Conservation (phyloP, 2,113 vertebrate genomes). For the Chiloscyllium plagiosum region DNA sequence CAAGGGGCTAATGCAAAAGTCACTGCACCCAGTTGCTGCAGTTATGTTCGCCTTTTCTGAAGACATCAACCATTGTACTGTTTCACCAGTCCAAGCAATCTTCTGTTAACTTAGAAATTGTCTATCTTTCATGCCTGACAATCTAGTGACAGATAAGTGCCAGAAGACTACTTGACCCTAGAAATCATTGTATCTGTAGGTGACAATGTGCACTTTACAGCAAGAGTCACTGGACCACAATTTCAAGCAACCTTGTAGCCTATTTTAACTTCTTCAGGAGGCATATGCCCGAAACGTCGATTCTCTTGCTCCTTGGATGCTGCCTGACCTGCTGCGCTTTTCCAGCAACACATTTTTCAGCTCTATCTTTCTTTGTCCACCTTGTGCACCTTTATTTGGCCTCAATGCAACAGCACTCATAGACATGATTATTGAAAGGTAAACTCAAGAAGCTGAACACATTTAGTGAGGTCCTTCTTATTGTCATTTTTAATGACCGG, state of each 20-base stretch:
- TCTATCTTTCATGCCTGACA: background rate
- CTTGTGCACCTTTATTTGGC: too few species aligned
- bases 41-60: background rate
- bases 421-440: background rate
- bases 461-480: background rate
- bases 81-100: background rate
- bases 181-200: background rate
- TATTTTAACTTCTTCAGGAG: background rate
- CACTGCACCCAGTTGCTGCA: background rate
- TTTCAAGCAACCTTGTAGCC: background rate
- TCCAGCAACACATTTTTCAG: too few species aligned
- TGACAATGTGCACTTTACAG: background rate
- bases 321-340: too few species aligned
- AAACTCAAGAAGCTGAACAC: background rate
- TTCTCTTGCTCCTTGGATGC: too few species aligned
- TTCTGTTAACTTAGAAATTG: background rate
- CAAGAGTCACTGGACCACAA: background rate
- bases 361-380: too few species aligned
- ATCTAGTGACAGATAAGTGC: background rate
- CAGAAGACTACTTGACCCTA: background rate
- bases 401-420: background rate
- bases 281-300: too few species aligned
- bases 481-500: background rate
- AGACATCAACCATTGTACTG: background rate
- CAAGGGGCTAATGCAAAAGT: background rate